Base-by-base conservation (phyloP, 2,113 vertebrate genomes). In the Atlantisia rogersi region DNA sequence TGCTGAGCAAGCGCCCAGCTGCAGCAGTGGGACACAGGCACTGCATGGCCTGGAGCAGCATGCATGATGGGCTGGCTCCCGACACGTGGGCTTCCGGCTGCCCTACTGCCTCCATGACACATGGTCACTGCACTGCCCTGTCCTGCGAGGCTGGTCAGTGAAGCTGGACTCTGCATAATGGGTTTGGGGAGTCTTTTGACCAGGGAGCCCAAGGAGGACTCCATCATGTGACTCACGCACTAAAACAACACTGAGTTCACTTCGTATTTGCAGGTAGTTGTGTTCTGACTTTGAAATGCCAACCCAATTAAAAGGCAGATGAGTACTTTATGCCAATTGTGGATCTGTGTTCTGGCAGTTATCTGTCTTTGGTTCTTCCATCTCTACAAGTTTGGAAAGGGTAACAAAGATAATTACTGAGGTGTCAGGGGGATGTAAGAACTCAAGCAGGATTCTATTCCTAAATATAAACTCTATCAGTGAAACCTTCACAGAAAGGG, bases 181-280 rank as follows among this genome's bases (percentile, higher is more conserved):
- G 15, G 3, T 35, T 16, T 2, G 2, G 50, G 28, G 25, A 60
- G 20, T 10, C n/a, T 60, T 69, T 60, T 26, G 20, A 32, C 3
- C 29, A 35, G 31, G 16, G 24, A 11, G 1, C 3, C 20, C 28
- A 24, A 35, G 58, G 9, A 83, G 21, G 58, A 10, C 15, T 2
- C 2, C 1, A 1, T 11, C 63, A n/a, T 46, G 76, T 44, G 62
- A 59, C 31, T 37, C 4, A 0, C 2, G 1, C 3, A 0, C 46
- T 77, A 32, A 39, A 48, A 65, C 6, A 81, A 40, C 2, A 1
- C 4, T 1, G 60, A 55, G 42, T 50, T 71, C 55, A 42, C 52
- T 75, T 67, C 0, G 0, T 24, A 0, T 37, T 37, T 3, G 0
- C 65, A 59, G 86, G 14, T 9, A 7, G 22, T 15, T 10, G 2